Evolutionary conservation across 2,888 invertebrate genomes (phyloP).

Genomic region (Drosophila eohydei): DNA sequence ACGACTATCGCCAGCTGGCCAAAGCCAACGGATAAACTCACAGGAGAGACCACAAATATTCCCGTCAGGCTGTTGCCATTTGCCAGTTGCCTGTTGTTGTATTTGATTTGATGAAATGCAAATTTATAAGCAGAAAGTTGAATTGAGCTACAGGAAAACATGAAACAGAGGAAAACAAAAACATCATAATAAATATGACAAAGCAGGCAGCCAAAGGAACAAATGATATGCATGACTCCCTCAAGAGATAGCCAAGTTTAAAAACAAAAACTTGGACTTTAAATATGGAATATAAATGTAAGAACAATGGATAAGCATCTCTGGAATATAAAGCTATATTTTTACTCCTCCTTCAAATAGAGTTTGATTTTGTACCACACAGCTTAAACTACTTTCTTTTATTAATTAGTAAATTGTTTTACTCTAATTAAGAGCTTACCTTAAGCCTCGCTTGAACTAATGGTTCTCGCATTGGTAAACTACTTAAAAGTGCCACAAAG

Average conservation of each 20-base stretch:
- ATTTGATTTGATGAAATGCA: constrained; percentile 63
- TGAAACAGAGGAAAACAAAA: constrained; percentile 22
- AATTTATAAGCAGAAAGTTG: constrained; percentile 65
- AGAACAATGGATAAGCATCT: background rate
- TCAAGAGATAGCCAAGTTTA: background rate
- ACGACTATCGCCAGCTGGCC: constrained; percentile 34
- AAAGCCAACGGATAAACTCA: constrained; percentile 30
- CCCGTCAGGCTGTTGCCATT: constrained; percentile 24
- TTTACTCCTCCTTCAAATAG: fast-evolving
- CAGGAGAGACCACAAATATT: constrained; percentile 24
- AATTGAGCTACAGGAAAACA: constrained; percentile 46
- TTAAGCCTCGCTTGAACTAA: background rate
- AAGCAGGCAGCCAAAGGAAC: constrained; percentile 16
- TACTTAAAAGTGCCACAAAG: constrained; percentile 26
- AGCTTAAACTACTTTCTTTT: background rate
- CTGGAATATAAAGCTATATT: background rate
- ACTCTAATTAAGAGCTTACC: background rate
- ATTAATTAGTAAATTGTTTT: constrained; percentile 8
- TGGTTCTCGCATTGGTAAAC: constrained; percentile 37
- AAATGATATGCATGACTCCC: constrained; percentile 59
- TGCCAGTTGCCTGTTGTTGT: constrained; percentile 30
- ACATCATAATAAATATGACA: constrained; percentile 46
- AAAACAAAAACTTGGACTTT: background rate
- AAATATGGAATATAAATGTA: background rate
- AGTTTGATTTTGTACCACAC: background rate